Evolutionary conservation across 2,113 vertebrate species (phyloP).

Genomic region (Entelurus aequoreus): DNA sequence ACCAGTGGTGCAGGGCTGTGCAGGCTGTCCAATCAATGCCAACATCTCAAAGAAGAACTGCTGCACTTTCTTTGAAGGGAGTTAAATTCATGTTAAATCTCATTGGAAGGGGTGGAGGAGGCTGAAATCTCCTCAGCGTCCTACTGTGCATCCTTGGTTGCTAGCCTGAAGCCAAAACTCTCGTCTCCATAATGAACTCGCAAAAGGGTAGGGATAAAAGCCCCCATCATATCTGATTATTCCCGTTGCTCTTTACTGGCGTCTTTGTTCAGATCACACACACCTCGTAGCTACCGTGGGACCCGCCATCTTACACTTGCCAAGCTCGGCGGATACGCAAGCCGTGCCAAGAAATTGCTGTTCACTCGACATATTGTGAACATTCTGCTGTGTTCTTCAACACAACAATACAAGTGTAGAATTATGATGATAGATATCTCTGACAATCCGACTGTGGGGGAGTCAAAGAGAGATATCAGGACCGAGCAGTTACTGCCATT

Average conservation of each 20-base stretch:
- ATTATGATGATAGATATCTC: constrained; percentile 6
- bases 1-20: constrained; percentile 34
- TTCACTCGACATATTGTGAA: constrained; percentile 44
- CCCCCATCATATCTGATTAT: constrained; percentile 68
- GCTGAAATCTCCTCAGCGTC: constrained; percentile 63
- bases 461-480: constrained; percentile 8
- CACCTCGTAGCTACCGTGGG: constrained; percentile 57
- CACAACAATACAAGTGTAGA: constrained; percentile 23
- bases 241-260: constrained; percentile 68
- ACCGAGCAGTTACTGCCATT: constrained; percentile 1
- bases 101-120: constrained; percentile 41
- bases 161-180: constrained; percentile 71
- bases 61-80: constrained; percentile 64
- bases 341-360: constrained; percentile 57
- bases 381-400: neutral
- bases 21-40: constrained; percentile 69
- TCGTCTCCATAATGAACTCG: constrained; percentile 69
- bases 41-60: constrained; percentile 65
- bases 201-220: constrained; percentile 62
- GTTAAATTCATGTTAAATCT: constrained; percentile 70
- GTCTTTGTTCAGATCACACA: constrained; percentile 73
- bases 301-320: constrained; percentile 38
- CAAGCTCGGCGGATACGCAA: constrained; percentile 48
- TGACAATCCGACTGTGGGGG: neutral
- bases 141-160: constrained; percentile 66